Evolutionary conservation across 2,888 invertebrate genomes (phyloP), one percentile per base, ranked within the genome.

Genomic region (Heliconius ethilla): DNA sequence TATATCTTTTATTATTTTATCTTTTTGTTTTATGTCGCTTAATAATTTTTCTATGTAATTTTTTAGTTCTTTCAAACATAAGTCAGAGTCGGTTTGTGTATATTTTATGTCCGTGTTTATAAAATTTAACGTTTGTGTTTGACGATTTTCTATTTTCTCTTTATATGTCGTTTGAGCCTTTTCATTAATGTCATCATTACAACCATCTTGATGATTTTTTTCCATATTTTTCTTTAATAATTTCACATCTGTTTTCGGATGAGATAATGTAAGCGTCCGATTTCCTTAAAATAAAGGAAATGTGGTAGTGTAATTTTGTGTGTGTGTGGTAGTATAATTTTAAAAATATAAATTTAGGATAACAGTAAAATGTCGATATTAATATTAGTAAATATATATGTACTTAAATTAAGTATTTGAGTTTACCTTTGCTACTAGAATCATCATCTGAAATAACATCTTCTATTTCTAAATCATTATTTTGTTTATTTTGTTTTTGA

Each of bases 401-500:
- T 51, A 18, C 18, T 0, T 37, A 6, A 18, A 55, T 55, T 13
- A 22, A 22, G 18, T 51, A 70, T 37, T 18, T 33, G 22, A 29
- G 29, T n/a, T 29, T 88, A 92, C 92, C 87, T 84, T 86, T 87
- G 62, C 86, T 84, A 77, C 81, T 86, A 51, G 87, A 85, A 33
- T 92, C 92, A 77, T 91, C 89, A 65, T 93, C 92, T n/a, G 91
- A 92, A 45, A 85, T 84, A 72, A 91, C 75, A 82, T 93, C 91
- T 87, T 92, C 90, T 75, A 91, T 76, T 82, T 90, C 84, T 65
- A 89, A 82, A 70, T 86, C 85, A 40, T 82, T 75, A 6, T 82
- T 75, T 65, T 82, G 82, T 40, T 85, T 81, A 72, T 83, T 81
- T 81, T 81, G 37, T 78, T 80, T 69, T 80, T 82, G 78, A 82